Percentiles rank a stretch among this genome's conserved stretches.
Conservation (phyloP, 2,113 vertebrate species). For the Larimichthys polyactis region DNA sequence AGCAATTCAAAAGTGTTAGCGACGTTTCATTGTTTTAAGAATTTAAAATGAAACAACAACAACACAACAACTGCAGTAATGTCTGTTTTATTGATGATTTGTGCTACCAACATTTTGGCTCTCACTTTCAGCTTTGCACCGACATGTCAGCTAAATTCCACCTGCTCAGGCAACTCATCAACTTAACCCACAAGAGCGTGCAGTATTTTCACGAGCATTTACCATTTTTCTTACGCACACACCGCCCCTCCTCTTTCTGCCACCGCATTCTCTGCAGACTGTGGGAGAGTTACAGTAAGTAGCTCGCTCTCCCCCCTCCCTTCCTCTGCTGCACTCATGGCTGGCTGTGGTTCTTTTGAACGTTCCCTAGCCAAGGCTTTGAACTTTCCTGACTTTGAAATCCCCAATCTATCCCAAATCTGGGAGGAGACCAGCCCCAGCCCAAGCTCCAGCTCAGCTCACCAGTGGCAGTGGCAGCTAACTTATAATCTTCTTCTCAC, state of each 20-base stretch:
- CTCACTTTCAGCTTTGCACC: constrained; percentile 33
- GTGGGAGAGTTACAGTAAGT: constrained; percentile 59
- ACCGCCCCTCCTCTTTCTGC: not conserved
- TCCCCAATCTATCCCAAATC: constrained; percentile 72
- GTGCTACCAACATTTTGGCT: constrained; percentile 11
- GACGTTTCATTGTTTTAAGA: constrained; percentile 26
- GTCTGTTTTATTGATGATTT: constrained; percentile 55
- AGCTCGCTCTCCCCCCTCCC: constrained; percentile 35
- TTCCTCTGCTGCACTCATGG: constrained; percentile 51
- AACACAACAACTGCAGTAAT: constrained; percentile 13
- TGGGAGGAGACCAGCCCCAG: constrained; percentile 62
- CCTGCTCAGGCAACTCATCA: constrained; percentile 40
- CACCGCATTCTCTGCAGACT: constrained; percentile 38
- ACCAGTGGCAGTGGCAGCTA: constrained; percentile 56
- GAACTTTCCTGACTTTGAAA: constrained; percentile 85
- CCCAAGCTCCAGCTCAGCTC: constrained; percentile 58
- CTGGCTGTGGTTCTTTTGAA: constrained; percentile 77
- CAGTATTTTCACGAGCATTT: constrained; percentile 41
- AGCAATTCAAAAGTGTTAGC: not conserved
- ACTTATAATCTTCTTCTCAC: constrained; percentile 65
- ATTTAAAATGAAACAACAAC: constrained; percentile 29
- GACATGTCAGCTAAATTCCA: constrained; percentile 40
- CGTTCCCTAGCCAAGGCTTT: constrained; percentile 77
- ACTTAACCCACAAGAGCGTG: constrained; percentile 8
- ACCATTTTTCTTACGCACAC: not conserved